A percentile compares a stretch with the other conserved stretches of the same genome.
These are phyloP conservation scores for Ophiothrix spiculata DNA, from an alignment of 35 echinoderm and acorn worm genomes.

Conservation along the genomic window DNA sequence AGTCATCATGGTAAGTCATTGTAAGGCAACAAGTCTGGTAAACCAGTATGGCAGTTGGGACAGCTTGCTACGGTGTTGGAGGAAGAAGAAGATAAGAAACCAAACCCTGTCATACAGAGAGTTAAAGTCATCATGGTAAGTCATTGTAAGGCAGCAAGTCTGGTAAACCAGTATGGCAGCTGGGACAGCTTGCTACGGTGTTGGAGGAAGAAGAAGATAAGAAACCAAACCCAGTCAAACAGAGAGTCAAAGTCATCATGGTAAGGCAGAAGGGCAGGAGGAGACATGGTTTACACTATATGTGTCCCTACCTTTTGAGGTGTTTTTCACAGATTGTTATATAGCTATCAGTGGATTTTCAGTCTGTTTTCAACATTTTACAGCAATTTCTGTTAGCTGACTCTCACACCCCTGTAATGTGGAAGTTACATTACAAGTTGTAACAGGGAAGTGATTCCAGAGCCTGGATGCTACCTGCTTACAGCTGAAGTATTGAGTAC, in stretches of 20 bases:
- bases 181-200: constrained; percentile 70
- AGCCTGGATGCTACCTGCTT: too few species aligned
- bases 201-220: constrained; percentile 91
- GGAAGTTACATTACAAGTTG: too few species aligned
- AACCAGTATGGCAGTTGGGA: constrained; percentile 86
- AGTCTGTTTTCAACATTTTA: too few species aligned
- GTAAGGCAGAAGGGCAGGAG: too few species aligned
- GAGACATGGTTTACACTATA: too few species aligned
- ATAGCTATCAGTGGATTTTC: too few species aligned
- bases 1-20: constrained; percentile 96
- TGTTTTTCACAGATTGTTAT: too few species aligned
- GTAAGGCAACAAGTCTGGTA: constrained; percentile 55
- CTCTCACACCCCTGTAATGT: too few species aligned
- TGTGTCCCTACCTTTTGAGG: too few species aligned
- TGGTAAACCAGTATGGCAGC: constrained; percentile 85
- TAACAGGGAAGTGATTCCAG: too few species aligned
- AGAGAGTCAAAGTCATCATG: constrained; percentile 97
- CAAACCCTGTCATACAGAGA: constrained; percentile 92
- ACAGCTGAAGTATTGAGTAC: too few species aligned
- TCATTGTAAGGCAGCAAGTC: constrained; percentile 60
- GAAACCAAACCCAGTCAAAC: constrained; percentile 92
- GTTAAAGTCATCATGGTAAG: constrained; percentile 98
- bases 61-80: constrained; percentile 77
- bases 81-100: constrained; percentile 89
- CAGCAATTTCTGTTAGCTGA: too few species aligned